Base-by-base conservation (phyloP, 2,888 invertebrate species). In the Andrena marginata region DNA sequence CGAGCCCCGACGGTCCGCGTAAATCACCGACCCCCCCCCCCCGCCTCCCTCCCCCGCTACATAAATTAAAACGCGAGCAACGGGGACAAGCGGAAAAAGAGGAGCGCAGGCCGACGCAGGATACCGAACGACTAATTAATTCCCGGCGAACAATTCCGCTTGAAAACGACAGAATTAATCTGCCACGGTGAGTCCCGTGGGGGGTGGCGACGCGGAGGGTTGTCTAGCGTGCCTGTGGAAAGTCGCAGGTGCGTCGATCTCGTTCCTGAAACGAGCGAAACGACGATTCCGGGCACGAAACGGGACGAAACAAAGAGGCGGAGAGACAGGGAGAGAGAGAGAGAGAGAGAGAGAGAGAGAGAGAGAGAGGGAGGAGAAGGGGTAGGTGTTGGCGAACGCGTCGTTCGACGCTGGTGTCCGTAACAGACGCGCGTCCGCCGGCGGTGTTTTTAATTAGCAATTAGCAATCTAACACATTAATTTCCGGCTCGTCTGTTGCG, bases 371-470 rank as follows among this genome's bases (percentile, higher is more conserved):
- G 10, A 16, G 23, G 65, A 10, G n/a, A 33, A 23, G 49, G 16
- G 48, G 56, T 10, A 20, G 1, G 6, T 10, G 0, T 13, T n/a
- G 5, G 33, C 35, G 48, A 54, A 56, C 6, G 51, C 62, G 63
- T 60, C 1, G 49, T 16, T n/a, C 54, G 42, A 10, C 31, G 65
- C 16, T 26, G 65, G 74, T 74, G 51, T 51, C 71, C 35, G 60
- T 67, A 60, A 54, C 31, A 35, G 54, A 26, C 68, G 65, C 56
- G 59, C 48, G 26, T 64, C 51, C 31, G 56, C 35, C 77, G 64
- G 77, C 85, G 89, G 90, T 91, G 90, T 93, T 94, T 94, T 94
- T 93, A 93, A 93, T 94, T 92, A 93, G 92, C 93, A 94, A 93
- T 94, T 93, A 93, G 91, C 91, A 89, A 89, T 90, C 93, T 91